Conservation (phyloP, 1,140 invertebrate genomes). For the Linepithema humile region DNA sequence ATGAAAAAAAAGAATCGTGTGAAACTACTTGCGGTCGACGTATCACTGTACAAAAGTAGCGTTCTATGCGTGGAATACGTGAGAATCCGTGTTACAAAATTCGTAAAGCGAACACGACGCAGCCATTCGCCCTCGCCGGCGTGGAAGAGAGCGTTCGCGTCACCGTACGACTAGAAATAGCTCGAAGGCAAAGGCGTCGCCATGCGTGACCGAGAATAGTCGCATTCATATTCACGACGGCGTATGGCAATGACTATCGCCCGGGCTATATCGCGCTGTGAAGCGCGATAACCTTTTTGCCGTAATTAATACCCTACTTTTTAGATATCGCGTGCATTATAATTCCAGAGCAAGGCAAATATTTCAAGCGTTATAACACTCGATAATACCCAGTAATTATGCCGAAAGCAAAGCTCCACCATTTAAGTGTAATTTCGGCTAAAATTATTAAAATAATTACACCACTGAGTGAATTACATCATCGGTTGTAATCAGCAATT, state of each 20-base stretch:
- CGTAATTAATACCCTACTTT: slow-evolving; percentile 16
- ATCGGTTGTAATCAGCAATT: too few species aligned
- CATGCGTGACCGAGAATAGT: slow-evolving; percentile 47
- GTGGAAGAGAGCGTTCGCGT: slow-evolving; percentile 33
- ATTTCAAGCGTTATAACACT: not conserved
- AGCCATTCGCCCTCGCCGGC: slow-evolving; percentile 1
- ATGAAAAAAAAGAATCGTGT: not conserved
- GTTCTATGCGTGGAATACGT: not conserved
- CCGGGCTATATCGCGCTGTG: not conserved
- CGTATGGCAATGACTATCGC: not conserved
- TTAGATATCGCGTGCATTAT: not conserved
- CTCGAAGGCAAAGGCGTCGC: slow-evolving; percentile 49
- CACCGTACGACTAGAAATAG: slow-evolving; percentile 48
- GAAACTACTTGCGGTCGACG: not conserved
- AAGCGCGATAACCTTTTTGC: slow-evolving; percentile 1
- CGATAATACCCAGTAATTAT: not conserved
- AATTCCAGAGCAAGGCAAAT: not conserved
- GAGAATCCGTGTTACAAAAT: slow-evolving; percentile 47
- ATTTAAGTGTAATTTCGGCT: too few species aligned
- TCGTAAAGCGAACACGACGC: slow-evolving; percentile 29
- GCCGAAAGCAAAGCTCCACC: not conserved
- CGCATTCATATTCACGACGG: slow-evolving; percentile 29
- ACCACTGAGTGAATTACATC: too few species aligned
- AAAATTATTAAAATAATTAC: too few species aligned
- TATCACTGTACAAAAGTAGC: slow-evolving; percentile 1